These are phyloP conservation scores for Amphiprion percula DNA, from an alignment of 2,113 vertebrate genomes.

Conservation along the genomic window DNA sequence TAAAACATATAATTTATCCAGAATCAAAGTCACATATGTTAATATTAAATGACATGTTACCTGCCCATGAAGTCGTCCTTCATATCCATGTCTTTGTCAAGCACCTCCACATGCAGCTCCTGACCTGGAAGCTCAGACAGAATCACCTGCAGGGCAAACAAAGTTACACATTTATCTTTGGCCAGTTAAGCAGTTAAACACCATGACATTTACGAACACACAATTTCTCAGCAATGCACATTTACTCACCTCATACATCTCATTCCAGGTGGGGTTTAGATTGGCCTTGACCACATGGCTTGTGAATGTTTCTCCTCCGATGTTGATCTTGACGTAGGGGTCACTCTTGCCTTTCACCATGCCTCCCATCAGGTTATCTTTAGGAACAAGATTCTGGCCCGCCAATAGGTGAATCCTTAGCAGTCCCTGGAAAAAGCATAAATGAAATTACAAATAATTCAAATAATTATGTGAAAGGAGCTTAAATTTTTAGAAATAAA, in stretches of 20 bases:
- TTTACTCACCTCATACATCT: constrained; percentile 90
- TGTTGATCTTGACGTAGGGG: constrained; percentile 88
- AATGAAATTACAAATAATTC: not conserved
- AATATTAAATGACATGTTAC: constrained; percentile 64
- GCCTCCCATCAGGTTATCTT: constrained; percentile 91
- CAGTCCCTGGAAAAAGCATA: constrained; percentile 82
- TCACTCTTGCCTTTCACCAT: constrained; percentile 94
- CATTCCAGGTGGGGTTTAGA: constrained; percentile 93
- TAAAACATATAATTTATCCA: not conserved
- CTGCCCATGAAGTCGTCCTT: constrained; percentile 94
- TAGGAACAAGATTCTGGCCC: constrained; percentile 91
- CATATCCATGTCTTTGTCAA: constrained; percentile 93
- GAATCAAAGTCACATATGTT: not conserved
- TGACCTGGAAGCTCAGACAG: constrained; percentile 90
- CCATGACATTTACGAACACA: not conserved
- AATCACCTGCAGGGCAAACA: constrained; percentile 83
- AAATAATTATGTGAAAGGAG: not conserved
- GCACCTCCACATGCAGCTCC: constrained; percentile 88
- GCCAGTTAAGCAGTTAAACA: no score
- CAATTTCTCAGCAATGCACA: not conserved
- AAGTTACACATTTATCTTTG: not conserved
- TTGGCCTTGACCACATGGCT: constrained; percentile 88
- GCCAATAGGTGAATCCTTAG: constrained; percentile 91
- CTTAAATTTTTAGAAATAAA: not conserved
- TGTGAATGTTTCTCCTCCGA: constrained; percentile 88